Evolutionary conservation across 2,888 invertebrate genomes (phyloP), one percentile per base, ranked within the genome.

Genomic region (Ennomos quercinarius): DNA sequence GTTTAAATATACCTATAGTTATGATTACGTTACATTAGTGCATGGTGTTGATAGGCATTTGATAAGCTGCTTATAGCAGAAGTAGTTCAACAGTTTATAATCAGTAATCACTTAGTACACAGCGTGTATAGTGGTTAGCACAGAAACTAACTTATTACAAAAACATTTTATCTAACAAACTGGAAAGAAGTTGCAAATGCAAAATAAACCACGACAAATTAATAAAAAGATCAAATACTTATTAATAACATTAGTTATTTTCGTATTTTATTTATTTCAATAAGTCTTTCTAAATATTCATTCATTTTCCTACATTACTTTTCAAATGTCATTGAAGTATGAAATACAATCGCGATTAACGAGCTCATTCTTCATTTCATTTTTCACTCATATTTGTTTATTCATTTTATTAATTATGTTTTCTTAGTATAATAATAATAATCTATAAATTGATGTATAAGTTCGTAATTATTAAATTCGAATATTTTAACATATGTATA

Each of bases 401-500:
- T 89, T 89, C 82, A 89, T 88, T 91, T 91, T 86, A 89, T 92
- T 92, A 91, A 90, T 92, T 91, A 91, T 90, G 91, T 91, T 89
- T 91, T 91, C 91, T 92, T 92, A 92, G 89, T 92, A 92, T 92
- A 91, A 89, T 91, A 91, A 91, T 91, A 92, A 91, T 92, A 92
- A 69, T 91, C 92, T 92, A 92, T 92, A 92, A 92, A 92, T 92
- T 87, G 92, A 90, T 92, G 92, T 92, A 92, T 92, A 92, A 92
- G 92, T 92, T 92, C 92, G 91, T 92, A 92, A 92, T 92, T 92
- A 92, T 92, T 92, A 92, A 92, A 92, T 92, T 92, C 92, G 92
- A 92, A 92, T 92, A 92, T 92, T 92, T 92, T 92, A 92, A 92
- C 92, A 93, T 91, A 92, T 92, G 91, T 93, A 92, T 92, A 91